phyloP scores from a whole-genome alignment of 1,140 invertebrate genomes.

The Meteorus sp. region DNA sequence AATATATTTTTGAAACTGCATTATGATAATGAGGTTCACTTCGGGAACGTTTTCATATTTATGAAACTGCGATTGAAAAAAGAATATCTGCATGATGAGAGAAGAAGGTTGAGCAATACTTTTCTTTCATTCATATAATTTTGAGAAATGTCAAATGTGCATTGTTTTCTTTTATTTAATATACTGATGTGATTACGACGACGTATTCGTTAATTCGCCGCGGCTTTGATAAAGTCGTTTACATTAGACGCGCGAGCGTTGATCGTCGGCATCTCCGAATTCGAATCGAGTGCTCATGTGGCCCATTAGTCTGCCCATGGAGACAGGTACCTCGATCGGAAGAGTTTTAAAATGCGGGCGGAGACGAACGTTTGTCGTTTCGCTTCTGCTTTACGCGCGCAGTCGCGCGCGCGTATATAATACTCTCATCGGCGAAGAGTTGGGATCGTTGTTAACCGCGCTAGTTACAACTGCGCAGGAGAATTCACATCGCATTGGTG shows the following conservation, averaged over 20 bases:
- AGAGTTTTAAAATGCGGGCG: conserved; percentile 9
- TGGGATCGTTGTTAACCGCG: conserved; percentile 31
- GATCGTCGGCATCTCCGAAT: too few relatives aligned
- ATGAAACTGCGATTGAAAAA: too few relatives aligned
- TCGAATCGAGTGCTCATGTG: conserved; percentile 19
- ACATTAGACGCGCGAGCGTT: conserved; percentile 20
- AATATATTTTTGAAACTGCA: too few relatives aligned
- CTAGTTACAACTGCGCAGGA: conserved; percentile 31
- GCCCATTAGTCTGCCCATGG: conserved; percentile 16
- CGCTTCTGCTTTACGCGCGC: not conserved
- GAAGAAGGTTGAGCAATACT: not conserved
- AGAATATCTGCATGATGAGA: conserved; percentile 5
- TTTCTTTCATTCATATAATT: too few relatives aligned
- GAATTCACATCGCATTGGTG: not conserved
- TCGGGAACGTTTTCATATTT: too few relatives aligned
- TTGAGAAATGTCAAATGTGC: not conserved
- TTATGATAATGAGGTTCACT: too few relatives aligned
- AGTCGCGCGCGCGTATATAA: conserved; percentile 9
- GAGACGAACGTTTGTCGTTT: too few relatives aligned
- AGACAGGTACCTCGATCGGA: conserved; percentile 12
- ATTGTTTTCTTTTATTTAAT: too few relatives aligned
- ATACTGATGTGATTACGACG: too few relatives aligned
- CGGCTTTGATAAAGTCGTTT: conserved; percentile 28
- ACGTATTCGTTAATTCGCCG: conserved; percentile 25
- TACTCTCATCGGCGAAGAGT: conserved; percentile 27